Evolutionary conservation across 2,888 invertebrate genomes (phyloP).

Genomic region (Deilephila elpenor): DNA sequence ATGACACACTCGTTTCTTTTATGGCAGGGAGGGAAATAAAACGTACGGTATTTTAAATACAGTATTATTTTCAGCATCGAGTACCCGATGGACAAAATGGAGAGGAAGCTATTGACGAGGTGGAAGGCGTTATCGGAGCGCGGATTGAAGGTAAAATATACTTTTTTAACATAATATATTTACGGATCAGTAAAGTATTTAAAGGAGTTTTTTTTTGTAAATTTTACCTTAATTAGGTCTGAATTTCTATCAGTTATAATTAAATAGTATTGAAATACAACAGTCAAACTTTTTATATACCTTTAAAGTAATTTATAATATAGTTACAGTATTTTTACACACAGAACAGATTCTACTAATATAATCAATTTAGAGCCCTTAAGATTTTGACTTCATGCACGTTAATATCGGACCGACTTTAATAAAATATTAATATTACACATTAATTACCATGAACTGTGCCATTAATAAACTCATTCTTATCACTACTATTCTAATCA

Average conservation of each 20-base stretch:
- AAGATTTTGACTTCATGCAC: neutral
- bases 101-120: slow-evolving; percentile 51
- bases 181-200: no score
- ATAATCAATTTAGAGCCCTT: neutral
- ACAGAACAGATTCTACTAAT: no score
- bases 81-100: slow-evolving; percentile 71
- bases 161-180: neutral
- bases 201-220: no score
- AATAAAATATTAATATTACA: no score
- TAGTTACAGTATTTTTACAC: no score
- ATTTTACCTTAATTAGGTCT: no score
- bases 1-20: neutral
- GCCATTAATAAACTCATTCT: neutral
- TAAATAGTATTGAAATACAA: no score
- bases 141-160: slow-evolving; percentile 59
- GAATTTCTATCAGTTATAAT: no score
- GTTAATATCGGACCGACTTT: no score
- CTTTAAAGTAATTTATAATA: no score
- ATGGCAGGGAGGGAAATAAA: neutral
- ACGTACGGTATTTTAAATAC: neutral
- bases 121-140: slow-evolving; percentile 53
- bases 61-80: slow-evolving; percentile 64
- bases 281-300: no score
- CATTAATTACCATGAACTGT: neutral
- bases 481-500: neutral